Evolutionary conservation across 2,888 invertebrate species (phyloP).

Genomic region (Saturnia pavonia): DNA sequence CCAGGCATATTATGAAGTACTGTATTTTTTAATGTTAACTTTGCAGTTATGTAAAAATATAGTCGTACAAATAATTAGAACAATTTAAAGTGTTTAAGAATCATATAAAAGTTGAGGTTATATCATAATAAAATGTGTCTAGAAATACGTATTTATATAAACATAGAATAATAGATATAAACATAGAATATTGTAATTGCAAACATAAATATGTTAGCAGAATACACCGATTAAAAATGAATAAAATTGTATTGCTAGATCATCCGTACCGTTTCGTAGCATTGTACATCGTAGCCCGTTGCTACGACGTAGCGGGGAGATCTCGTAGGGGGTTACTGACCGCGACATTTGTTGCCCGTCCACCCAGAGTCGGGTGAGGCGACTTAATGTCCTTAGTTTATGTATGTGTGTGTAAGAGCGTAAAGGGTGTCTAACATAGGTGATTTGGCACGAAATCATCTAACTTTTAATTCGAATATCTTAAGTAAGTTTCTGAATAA

Average conservation of each 20-base stretch:
- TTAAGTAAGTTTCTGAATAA: background rate
- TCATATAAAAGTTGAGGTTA: too few species aligned
- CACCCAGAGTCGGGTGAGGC: slow-evolving; percentile 38
- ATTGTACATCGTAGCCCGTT: slow-evolving; percentile 38
- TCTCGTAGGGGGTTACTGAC: slow-evolving; percentile 60
- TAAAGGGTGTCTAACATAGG: slow-evolving; percentile 17
- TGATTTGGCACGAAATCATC: slow-evolving; percentile 5
- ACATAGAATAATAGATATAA: too few species aligned
- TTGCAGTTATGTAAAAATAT: too few species aligned
- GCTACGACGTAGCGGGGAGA: slow-evolving; percentile 45
- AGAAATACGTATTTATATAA: too few species aligned
- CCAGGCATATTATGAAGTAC: too few species aligned
- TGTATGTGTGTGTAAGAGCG: slow-evolving; percentile 30
- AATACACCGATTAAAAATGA: background rate
- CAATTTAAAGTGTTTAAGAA: too few species aligned
- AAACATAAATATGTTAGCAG: background rate
- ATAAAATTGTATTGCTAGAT: slow-evolving; percentile 14
- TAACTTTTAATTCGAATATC: slow-evolving; percentile 2
- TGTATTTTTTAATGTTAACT: too few species aligned
- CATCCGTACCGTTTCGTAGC: slow-evolving; percentile 25
- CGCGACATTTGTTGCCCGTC: slow-evolving; percentile 78
- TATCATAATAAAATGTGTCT: too few species aligned
- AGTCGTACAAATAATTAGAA: too few species aligned
- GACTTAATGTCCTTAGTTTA: slow-evolving; percentile 47
- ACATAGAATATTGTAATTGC: too few species aligned